A percentile compares a stretch with the other conserved stretches of the same genome.
Conservation (phyloP, 2,888 invertebrate species). For the Ochropleura leucogaster region DNA sequence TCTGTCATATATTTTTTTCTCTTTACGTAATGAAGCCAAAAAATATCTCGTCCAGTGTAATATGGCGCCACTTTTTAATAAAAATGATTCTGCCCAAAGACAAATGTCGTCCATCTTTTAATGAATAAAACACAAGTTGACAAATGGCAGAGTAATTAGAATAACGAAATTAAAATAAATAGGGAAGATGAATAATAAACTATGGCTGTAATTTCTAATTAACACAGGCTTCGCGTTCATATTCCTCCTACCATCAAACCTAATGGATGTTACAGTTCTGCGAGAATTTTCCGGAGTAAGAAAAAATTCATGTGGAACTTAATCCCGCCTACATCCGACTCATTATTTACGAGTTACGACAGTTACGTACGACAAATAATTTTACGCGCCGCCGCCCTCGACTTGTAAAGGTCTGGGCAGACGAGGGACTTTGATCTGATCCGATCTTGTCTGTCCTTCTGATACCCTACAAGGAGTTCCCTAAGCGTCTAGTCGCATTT, state of each 20-base stretch:
- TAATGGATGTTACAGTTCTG: conserved; percentile 29
- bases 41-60: conserved; percentile 28
- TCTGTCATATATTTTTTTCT: conserved; percentile 15
- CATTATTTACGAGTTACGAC: conserved; percentile 60
- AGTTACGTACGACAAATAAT: conserved; percentile 58
- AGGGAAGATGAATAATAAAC: conserved; percentile 15
- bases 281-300: conserved; percentile 31
- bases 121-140: conserved; percentile 19
- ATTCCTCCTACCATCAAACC: conserved; percentile 32
- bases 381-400: conserved; percentile 52
- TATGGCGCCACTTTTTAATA: conserved; percentile 28
- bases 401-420: not conserved
- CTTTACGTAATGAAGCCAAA: conserved; percentile 15
- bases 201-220: conserved; percentile 27
- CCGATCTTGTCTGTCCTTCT: not conserved
- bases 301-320: conserved; percentile 57
- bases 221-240: conserved; percentile 21
- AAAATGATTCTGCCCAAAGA: conserved; percentile 19
- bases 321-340: conserved; percentile 51
- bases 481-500: not conserved
- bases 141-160: conserved; percentile 31
- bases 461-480: not conserved
- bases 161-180: conserved; percentile 20
- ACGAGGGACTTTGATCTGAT: conserved; percentile 1
- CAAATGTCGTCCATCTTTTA: not conserved